Conservation (phyloP, 1,140 invertebrate species). For the Drosophila pandora region DNA sequence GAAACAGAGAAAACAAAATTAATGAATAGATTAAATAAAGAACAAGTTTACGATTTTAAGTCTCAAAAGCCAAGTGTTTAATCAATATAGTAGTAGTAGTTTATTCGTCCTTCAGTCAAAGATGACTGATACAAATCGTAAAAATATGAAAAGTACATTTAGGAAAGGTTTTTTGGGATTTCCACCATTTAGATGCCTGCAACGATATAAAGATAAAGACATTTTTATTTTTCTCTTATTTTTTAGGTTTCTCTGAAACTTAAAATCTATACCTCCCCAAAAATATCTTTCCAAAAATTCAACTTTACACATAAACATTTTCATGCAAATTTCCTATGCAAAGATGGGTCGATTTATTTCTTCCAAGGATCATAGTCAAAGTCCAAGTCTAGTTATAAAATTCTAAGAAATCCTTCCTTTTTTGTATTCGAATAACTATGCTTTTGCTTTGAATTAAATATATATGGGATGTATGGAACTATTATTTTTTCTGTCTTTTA, state of each 20-base stretch:
- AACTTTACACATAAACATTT: background rate
- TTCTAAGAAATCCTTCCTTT: background rate
- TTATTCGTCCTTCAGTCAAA: slow-evolving; percentile 3
- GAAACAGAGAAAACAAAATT: slow-evolving; percentile 17
- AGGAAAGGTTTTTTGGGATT: background rate
- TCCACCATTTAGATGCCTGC: slow-evolving; percentile 47
- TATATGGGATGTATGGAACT: background rate
- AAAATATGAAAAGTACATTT: background rate
- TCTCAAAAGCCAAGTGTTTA: slow-evolving; percentile 43
- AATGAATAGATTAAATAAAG: slow-evolving; percentile 65
- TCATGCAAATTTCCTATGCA: background rate
- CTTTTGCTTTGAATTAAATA: background rate
- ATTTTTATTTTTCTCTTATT: background rate
- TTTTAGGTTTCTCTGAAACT: too few relatives aligned
- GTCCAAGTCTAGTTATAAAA: background rate
- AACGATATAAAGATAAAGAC: slow-evolving; percentile 1
- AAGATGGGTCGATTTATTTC: background rate
- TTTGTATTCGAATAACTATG: background rate
- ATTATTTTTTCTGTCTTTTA: too few relatives aligned
- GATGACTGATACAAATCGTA: background rate
- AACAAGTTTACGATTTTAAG: slow-evolving; percentile 70
- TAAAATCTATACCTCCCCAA: too few relatives aligned
- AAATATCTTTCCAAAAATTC: background rate
- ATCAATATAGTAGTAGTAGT: slow-evolving; percentile 12
- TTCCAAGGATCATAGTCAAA: background rate